Base-by-base conservation (phyloP, 2,113 vertebrate genomes). In the Todiramphus chloris region DNA sequence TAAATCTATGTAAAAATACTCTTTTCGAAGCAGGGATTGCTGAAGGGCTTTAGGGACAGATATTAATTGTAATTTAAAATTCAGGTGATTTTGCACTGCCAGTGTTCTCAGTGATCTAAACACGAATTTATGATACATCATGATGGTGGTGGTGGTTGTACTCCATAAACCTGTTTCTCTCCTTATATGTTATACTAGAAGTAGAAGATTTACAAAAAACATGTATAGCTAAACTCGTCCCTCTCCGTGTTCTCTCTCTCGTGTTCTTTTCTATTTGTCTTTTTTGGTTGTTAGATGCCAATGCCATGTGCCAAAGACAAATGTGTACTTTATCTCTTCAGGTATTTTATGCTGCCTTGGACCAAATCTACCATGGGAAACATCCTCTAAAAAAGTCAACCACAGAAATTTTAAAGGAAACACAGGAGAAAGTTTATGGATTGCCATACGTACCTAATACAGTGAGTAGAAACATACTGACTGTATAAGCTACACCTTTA, bases 281-380 rank as follows among this genome's bases (percentile, higher is more conserved):
- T 27, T 81, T 83, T 87, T 76, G 53, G 10, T 70, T 87, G 66
- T 73, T 67, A 69, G 60, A 41, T 83, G 33, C 31, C 64, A 88
- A 35, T n/a, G 12, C 31, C 23, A 13, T 66, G 19, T 83, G 20
- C 63, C 39, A 63, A 80, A 82, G 50, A 55, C 66, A 64, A 96
- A 80, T 8, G 5, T 39, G 9, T 72, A 17, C 95, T 95, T 93
- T 77, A 20, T 94, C 46, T 80, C 5, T 92, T 83, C 93, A 99
- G 99, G 98, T 99, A 79, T 99, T 99, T 96, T 99, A 99, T 90
- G 98, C 99, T 19, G 98, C 97, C 58, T 97, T 99, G 98, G 99
- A 99, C 97, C 99, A 99, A 95, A 98, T 99, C 90, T 99, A 99
- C 97, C 99, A 99, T 19, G 96, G 99, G 59, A 96, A 98, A 93